Conservation (phyloP, 2,113 vertebrate genomes). For the Trematomus loennbergii region DNA sequence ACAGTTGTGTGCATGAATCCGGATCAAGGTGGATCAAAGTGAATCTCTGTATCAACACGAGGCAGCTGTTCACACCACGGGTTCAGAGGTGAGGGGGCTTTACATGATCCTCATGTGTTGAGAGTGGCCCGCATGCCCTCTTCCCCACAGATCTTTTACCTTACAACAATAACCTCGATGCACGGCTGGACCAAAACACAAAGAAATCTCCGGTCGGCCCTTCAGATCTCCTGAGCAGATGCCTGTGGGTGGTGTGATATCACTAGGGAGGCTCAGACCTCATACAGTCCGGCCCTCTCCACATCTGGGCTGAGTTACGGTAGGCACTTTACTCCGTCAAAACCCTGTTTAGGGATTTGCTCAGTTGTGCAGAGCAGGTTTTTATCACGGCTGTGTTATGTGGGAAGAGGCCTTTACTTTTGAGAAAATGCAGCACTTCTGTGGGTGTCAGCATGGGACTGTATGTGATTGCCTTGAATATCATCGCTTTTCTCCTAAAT, state of each 20-base stretch:
- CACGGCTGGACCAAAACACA: slow-evolving; percentile 56
- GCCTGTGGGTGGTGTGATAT: slow-evolving; percentile 63
- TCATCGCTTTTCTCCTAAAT: neutral
- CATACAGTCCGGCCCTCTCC: slow-evolving; percentile 58
- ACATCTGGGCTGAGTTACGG: slow-evolving; percentile 80
- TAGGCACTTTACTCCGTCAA: slow-evolving; percentile 70
- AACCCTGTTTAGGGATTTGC: slow-evolving; percentile 72
- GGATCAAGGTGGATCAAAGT: slow-evolving; percentile 81
- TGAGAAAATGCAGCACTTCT: slow-evolving; percentile 37
- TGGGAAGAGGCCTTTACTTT: slow-evolving; percentile 47
- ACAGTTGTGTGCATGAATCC: slow-evolving; percentile 39
- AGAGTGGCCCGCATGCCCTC: slow-evolving; percentile 64
- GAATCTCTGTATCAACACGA: slow-evolving; percentile 71
- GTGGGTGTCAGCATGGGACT: slow-evolving; percentile 28
- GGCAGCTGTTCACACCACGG: slow-evolving; percentile 75
- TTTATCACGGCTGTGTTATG: slow-evolving; percentile 35
- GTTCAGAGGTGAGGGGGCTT: slow-evolving; percentile 80
- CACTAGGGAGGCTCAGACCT: slow-evolving; percentile 56
- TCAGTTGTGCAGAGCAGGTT: slow-evolving; percentile 56
- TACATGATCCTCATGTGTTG: slow-evolving; percentile 80
- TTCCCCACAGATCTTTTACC: slow-evolving; percentile 66
- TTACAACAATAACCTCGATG: slow-evolving; percentile 79
- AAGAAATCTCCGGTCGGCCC: slow-evolving; percentile 44
- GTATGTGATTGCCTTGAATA: slow-evolving; percentile 11
- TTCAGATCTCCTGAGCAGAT: slow-evolving; percentile 75